Evolutionary conservation across 2,113 vertebrate genomes (phyloP).

Genomic region (Sciurus niger): DNA sequence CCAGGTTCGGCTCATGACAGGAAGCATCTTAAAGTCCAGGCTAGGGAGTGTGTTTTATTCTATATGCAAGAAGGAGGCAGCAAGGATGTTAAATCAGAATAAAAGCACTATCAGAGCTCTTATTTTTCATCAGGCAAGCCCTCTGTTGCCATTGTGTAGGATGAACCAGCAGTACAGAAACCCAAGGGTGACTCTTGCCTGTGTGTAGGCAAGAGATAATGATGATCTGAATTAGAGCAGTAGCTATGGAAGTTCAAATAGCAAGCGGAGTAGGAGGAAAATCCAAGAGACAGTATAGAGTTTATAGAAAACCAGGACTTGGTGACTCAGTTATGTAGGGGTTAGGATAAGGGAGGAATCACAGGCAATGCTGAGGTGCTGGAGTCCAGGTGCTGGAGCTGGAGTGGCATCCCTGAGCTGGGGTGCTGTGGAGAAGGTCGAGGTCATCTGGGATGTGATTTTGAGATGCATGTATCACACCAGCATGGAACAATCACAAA

Average conservation of each 20-base stretch:
- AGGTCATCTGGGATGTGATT: background rate
- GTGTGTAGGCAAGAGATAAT: background rate
- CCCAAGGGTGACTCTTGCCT: background rate
- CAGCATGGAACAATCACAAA: background rate
- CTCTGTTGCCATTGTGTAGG: background rate
- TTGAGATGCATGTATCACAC: background rate
- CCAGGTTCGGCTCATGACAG: background rate
- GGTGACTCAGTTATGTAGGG: background rate
- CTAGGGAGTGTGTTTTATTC: background rate
- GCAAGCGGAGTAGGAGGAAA: background rate
- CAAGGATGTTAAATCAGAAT: background rate
- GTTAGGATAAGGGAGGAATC: background rate
- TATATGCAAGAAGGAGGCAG: background rate
- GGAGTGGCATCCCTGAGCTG: background rate
- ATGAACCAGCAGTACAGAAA: background rate
- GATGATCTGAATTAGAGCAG: background rate
- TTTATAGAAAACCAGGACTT: background rate
- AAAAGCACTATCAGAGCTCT: background rate
- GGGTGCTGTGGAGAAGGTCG: background rate
- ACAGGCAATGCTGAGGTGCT: background rate
- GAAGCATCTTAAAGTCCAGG: background rate
- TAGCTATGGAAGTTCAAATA: background rate
- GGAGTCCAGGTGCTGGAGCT: background rate
- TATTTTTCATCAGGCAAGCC: background rate
- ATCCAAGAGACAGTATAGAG: background rate